A percentile compares a stretch with the other conserved stretches of the same genome.
These are phyloP conservation scores for Temnothorax unifasciatus DNA, from an alignment of 2,888 invertebrate species.

Conservation along the genomic window DNA sequence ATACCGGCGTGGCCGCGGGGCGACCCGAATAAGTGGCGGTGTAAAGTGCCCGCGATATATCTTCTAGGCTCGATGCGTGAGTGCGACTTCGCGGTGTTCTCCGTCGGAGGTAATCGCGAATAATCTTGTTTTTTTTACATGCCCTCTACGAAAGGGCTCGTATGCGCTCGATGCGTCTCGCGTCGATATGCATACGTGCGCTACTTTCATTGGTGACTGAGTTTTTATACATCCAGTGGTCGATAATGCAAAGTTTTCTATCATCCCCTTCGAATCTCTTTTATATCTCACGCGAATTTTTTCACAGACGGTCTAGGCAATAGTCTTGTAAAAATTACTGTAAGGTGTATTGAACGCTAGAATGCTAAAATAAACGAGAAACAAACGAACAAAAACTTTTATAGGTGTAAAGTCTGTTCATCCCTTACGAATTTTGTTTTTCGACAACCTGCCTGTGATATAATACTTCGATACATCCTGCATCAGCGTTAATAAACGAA, in stretches of 20 bases:
- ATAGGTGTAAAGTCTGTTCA: not conserved
- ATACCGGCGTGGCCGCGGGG: slow-evolving; percentile 58
- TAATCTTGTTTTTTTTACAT: slow-evolving; percentile 48
- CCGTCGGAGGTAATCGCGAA: slow-evolving; percentile 62
- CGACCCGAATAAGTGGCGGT: slow-evolving; percentile 66
- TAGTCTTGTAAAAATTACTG: not conserved
- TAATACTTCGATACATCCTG: not conserved
- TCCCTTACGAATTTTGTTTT: not conserved
- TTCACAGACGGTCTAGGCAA: not conserved
- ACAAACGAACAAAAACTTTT: not conserved
- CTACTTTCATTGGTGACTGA: slow-evolving; percentile 36
- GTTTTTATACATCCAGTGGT: slow-evolving; percentile 1
- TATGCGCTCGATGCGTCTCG: slow-evolving; percentile 54
- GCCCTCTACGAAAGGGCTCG: slow-evolving; percentile 1
- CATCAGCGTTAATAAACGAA: not conserved
- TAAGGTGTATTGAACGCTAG: not conserved
- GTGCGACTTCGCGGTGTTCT: slow-evolving; percentile 46
- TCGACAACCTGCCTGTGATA: not conserved
- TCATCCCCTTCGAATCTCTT: not conserved
- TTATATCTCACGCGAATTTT: not conserved
- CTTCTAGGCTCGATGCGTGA: slow-evolving; percentile 52
- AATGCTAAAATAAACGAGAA: not conserved
- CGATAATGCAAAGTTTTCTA: not conserved
- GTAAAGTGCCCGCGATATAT: slow-evolving; percentile 71
- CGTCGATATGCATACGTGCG: slow-evolving; percentile 40